Evolutionary conservation across 2,797 vertebrate species (phyloP), one percentile per base, ranked within the genome.

Genomic region (Phalanger gymnotis): DNA sequence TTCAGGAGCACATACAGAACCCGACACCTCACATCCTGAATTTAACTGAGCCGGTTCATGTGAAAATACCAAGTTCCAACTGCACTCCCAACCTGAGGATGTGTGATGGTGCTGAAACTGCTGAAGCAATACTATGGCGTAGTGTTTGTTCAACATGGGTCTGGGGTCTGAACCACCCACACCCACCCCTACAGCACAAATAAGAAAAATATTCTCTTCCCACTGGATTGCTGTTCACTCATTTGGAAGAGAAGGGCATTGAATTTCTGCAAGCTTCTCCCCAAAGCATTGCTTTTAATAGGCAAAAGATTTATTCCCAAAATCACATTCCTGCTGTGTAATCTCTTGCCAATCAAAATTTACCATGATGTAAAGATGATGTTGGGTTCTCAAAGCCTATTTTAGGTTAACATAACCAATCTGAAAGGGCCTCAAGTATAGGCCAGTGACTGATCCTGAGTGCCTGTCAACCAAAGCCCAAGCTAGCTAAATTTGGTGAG

Each of bases 1-100:
- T 87, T 89, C 0, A 2, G 94, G 90, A 97, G 93, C 92, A 96
- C 94, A 96, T 0, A 0, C 94, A 97, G 94, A 98, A 96, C 96
- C 96, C 81, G 73, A 97, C 93, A 96, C 96, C 61, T 95, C 95
- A 93, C 19, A 97, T 98, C 96, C 96, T 97, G 96, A 93, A 92
- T 91, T 94, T 93, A 97, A 97, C 1, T 55, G 90, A 97, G 94
- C 92, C 91, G 97, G 91, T 96, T 90, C 31, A 93, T 0, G 94
- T 66, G 91, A 96, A 98, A 98, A 1, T 56, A 51, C 73, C 93
- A 58, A 96, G 91, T 92, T 90, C 53, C 54, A 81, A 28, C 4
- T 52, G 95, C 92, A 58, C 19, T 3, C 53, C 61, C 9, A 92
- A 7, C 54, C 14, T 0, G 91, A 53, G 31, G 90, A 56, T 0